phyloP scores from a whole-genome alignment of 2,797 vertebrate species.

The Eremophila alpestris region DNA sequence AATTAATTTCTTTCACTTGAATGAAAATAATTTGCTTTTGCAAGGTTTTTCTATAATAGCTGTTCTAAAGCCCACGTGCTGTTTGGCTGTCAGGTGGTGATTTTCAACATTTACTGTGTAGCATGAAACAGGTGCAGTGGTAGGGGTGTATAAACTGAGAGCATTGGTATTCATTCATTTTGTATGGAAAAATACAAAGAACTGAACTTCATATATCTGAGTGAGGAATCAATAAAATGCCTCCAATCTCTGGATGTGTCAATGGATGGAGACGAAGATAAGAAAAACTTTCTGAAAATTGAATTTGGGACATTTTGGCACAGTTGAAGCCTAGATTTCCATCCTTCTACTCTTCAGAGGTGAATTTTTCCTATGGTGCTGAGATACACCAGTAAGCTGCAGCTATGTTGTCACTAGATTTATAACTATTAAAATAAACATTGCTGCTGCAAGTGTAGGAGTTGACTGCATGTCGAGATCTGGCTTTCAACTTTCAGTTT shows the following conservation, averaged over 20 bases:
- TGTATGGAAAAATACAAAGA: neutral
- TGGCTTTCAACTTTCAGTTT: neutral
- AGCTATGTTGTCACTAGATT: neutral
- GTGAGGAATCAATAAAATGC: neutral
- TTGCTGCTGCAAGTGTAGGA: neutral
- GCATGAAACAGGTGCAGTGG: neutral
- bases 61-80: neutral
- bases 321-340: neutral
- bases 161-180: neutral
- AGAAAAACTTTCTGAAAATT: neutral
- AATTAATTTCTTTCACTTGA: constrained; percentile 37
- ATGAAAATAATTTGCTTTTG: constrained; percentile 32
- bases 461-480: neutral
- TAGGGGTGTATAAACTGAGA: neutral
- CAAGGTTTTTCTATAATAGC: neutral
- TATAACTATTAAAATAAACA: neutral
- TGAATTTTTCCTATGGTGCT: neutral
- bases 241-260: neutral
- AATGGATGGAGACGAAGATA: neutral
- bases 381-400: neutral
- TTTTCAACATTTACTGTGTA: neutral
- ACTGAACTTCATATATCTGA: neutral
- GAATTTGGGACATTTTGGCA: neutral
- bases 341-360: neutral
- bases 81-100: neutral